Conservation (phyloP, 2,797 vertebrate species). For the Florisuga fusca region DNA sequence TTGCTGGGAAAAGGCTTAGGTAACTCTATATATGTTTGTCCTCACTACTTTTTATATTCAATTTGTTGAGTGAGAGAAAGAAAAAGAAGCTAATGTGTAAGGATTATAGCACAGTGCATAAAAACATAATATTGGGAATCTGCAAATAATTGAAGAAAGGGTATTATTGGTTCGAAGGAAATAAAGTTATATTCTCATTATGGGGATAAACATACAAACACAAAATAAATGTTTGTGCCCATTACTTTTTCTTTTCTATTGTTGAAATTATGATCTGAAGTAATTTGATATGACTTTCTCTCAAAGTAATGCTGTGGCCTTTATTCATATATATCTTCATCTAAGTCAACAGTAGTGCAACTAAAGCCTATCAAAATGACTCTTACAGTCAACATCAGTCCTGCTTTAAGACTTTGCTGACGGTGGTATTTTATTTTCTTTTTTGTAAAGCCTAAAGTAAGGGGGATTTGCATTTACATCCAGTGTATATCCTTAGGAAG, state of each 20-base stretch:
- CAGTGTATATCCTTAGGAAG: background rate
- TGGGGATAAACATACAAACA: background rate
- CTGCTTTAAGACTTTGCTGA: background rate
- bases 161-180: constrained; percentile 20
- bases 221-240: constrained; percentile 6
- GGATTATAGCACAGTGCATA: constrained; percentile 26
- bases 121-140: constrained; percentile 29
- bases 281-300: constrained; percentile 17
- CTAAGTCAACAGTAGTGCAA: background rate
- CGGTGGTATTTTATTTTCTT: too few relatives aligned
- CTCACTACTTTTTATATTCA: background rate
- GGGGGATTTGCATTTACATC: accelerated
- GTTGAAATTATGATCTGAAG: background rate
- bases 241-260: background rate
- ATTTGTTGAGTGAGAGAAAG: constrained; percentile 6
- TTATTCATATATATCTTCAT: background rate
- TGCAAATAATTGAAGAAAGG: constrained; percentile 48
- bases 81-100: constrained; percentile 23
- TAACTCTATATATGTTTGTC: constrained; percentile 38
- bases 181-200: constrained; percentile 45
- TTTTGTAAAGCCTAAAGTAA: background rate
- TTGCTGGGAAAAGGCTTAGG: constrained; percentile 31
- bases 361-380: background rate
- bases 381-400: background rate
- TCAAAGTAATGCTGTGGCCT: background rate